Base-by-base conservation (phyloP, 92 coral and sea anemone genomes). In the Phenganax subtilis region DNA sequence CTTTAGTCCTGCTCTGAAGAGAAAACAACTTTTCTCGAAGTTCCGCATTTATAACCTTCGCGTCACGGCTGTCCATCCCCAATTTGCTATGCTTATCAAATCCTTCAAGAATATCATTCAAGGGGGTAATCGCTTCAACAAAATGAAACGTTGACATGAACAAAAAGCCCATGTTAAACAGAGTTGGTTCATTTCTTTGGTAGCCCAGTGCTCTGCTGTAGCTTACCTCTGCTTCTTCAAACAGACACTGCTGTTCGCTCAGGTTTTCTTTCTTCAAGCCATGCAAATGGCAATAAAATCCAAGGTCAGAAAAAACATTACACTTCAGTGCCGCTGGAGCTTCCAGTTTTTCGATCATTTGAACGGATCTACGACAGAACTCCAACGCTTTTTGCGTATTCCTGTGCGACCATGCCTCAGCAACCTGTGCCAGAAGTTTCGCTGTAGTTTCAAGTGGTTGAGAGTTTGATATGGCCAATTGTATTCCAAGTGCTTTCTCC, bases 211-310 rank as follows among this genome's bases (percentile, higher is more conserved):
- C 70, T 28, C 47, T 15, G 70, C 30, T 64, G 70, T 64, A 64
- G 10, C 37, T 64, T 64, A 17, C 70, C 70, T 64, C 70, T 7
- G 70, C 70, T 64, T 64, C 47, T 64, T 64, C 37, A 28, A 17
- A 64, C 37, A 64, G 37, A 10, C 37, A 11, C 37, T 12, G 70
- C 70, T 64, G 70, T 64, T 64, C 70, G 37, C 44, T 64, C 12
- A 17, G 70, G 8, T 64, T 25, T 17, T 64, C 47, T 64, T 64
- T 7, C 47, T 64, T 17, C 37, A 17, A 17, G 37, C 70, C 70
- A 28, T 64, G 70, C 70, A 64, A 64, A 64, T 64, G 70, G 70
- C 37, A 64, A 64, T 64, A 64, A n/a, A 64, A 64, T 64, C 70
- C 70, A 1, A 64, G 70, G 12, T 64, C 70, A 37, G 70, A 64